A percentile compares a stretch with the other conserved stretches of the same genome.
Conservation (phyloP, 2,888 invertebrate genomes). For the Sialis lutaria region DNA sequence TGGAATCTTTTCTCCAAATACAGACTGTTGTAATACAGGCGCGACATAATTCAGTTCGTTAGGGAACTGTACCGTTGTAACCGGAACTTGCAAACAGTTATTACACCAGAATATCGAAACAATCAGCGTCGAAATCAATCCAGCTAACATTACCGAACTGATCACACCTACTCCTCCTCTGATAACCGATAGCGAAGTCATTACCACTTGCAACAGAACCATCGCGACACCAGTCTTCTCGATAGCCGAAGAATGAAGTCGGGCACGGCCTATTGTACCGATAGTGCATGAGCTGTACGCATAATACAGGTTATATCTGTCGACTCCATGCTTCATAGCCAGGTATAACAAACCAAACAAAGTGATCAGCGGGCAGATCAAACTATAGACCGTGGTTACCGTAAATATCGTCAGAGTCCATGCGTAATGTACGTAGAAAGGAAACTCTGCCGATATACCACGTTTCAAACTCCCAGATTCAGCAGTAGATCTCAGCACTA, state of each 20-base stretch:
- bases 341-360: conserved; percentile 86
- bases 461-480: conserved; percentile 69
- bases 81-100: too few species aligned
- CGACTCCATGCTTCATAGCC: conserved; percentile 78
- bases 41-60: conserved; percentile 4
- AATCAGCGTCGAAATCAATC: conserved; percentile 26
- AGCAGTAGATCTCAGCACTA: conserved; percentile 69
- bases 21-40: conserved; percentile 1
- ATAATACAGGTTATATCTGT: conserved; percentile 89
- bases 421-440: conserved; percentile 87
- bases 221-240: conserved; percentile 68
- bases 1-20: too few species aligned
- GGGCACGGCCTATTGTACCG: too few species aligned
- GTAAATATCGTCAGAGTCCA: conserved; percentile 89
- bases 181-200: conserved; percentile 59
- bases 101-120: conserved; percentile 16
- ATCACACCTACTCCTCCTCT: conserved; percentile 36
- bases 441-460: conserved; percentile 84
- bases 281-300: conserved; percentile 38
- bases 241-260: conserved; percentile 70
- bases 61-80: neutral
- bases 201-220: conserved; percentile 56
- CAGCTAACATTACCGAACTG: conserved; percentile 39
- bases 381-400: conserved; percentile 76
- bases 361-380: conserved; percentile 83